These are phyloP conservation scores for Denticeps clupeoides DNA, from an alignment of 2,797 vertebrate species.

Conservation along the genomic window DNA sequence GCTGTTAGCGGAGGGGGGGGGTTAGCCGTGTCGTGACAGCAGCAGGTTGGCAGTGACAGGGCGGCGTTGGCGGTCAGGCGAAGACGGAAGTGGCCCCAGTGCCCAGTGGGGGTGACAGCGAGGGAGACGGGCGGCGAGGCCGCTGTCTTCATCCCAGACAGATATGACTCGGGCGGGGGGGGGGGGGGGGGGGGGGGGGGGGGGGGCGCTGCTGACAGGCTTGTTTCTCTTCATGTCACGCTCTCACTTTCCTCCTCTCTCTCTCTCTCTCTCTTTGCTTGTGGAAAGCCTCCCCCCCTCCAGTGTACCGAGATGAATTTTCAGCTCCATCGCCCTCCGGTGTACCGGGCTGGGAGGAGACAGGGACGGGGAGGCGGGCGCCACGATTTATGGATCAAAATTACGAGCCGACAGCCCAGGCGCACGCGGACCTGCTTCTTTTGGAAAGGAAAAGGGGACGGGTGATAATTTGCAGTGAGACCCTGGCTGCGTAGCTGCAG, in stretches of 20 bases:
- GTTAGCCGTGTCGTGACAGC: no score
- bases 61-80: no score
- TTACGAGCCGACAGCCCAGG: conserved; percentile 2
- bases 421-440: not conserved
- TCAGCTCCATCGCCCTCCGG: not conserved
- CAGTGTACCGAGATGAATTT: conserved; percentile 2
- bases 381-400: conserved; percentile 4
- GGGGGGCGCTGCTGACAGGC: conserved; percentile 5
- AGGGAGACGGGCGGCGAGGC: conserved; percentile 8
- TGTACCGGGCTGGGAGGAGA: not conserved
- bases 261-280: no score
- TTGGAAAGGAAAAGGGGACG: not conserved
- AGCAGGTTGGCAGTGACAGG: no score
- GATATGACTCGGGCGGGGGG: conserved; percentile 27
- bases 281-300: no score
- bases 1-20: no score
- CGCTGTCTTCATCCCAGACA: conserved; percentile 31
- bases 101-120: conserved; percentile 2
- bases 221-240: conserved; percentile 4
- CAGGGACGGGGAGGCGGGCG: no score
- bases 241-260: no score
- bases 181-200: no score
- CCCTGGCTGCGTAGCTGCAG: no score
- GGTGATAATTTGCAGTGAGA: conserved; percentile 2
- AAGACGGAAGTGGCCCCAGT: no score